phyloP scores from a whole-genome alignment of 2,888 invertebrate genomes.

The Amaurobius ferox region DNA sequence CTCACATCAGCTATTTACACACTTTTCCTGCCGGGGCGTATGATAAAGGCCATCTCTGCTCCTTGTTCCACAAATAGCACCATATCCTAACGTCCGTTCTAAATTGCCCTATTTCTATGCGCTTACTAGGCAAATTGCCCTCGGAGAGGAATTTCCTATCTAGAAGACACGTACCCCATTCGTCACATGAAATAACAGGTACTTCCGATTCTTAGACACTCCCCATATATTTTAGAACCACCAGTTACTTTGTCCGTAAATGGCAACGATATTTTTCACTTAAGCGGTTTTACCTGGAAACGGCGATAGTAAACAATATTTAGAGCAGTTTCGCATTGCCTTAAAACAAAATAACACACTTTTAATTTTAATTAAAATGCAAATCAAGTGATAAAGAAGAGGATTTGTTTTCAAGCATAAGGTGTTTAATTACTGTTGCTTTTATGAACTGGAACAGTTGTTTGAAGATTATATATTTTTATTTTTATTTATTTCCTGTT shows the following conservation, averaged over 20 bases:
- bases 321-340: too few relatives aligned
- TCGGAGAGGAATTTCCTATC: conserved; percentile 14
- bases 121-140: conserved; percentile 9
- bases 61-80: background rate
- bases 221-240: background rate
- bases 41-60: background rate
- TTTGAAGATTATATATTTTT: too few relatives aligned
- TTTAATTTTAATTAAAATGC: too few relatives aligned
- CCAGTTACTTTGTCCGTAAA: background rate
- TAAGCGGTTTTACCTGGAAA: background rate
- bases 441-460: too few relatives aligned
- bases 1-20: background rate
- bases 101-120: background rate
- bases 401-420: too few relatives aligned
- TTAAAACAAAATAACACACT: too few relatives aligned
- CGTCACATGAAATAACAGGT: background rate
- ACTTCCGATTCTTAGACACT: background rate
- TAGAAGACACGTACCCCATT: background rate
- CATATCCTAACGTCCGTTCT: background rate
- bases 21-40: background rate
- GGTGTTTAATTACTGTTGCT: too few relatives aligned
- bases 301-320: too few relatives aligned
- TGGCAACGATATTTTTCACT: background rate
- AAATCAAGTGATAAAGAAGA: too few relatives aligned
- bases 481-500: too few relatives aligned